Evolutionary conservation across 2,113 vertebrate species (phyloP).

Genomic region (Casuarius casuarius): DNA sequence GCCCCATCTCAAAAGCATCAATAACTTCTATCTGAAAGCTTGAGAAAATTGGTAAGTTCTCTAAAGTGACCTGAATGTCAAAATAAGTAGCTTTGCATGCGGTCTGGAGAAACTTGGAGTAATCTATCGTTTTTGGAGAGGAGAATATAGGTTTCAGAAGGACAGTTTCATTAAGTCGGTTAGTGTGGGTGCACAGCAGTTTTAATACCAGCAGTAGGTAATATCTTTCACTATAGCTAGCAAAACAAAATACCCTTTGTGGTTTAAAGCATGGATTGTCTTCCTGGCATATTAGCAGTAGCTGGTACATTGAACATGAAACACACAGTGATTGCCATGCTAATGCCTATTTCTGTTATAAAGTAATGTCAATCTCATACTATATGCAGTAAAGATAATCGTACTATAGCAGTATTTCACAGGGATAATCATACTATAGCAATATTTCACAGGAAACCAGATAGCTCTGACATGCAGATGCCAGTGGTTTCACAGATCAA

Average conservation of each 20-base stretch:
- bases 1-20: neutral
- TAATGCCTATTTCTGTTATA: neutral
- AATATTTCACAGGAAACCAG: neutral
- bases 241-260: neutral
- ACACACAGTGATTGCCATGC: accelerated
- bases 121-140: neutral
- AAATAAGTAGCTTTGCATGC: neutral
- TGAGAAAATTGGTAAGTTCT: neutral
- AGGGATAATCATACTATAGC: neutral
- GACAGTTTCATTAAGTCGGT: neutral
- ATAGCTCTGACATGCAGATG: neutral
- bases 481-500: neutral
- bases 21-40: neutral
- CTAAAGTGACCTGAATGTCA: neutral
- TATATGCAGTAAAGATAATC: neutral
- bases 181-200: accelerated
- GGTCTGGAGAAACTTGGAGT: neutral
- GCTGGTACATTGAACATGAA: neutral
- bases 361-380: neutral
- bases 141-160: neutral
- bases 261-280: neutral
- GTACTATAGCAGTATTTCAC: neutral
- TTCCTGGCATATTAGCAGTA: neutral
- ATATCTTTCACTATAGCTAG: neutral
- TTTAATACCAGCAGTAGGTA: neutral